Evolutionary conservation across 2,888 invertebrate species (phyloP), one percentile per base, ranked within the genome.

Genomic region (Candidula unifasciata): DNA sequence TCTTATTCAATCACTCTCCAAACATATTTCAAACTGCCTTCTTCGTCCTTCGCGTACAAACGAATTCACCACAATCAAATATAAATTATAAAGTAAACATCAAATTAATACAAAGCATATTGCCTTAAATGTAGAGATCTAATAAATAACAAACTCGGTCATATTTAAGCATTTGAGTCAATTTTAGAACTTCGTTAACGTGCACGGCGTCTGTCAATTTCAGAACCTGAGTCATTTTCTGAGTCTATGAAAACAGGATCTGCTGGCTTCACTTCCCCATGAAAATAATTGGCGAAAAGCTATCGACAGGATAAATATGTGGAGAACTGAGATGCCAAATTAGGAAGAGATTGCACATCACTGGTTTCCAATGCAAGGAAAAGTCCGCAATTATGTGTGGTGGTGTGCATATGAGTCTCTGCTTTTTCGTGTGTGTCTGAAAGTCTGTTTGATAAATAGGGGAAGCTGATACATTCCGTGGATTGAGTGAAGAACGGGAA

Each of bases 101-200:
- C 30, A 30, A 27, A 74, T 74, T 74, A 74, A 44, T 44, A 13
- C 44, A 44, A 44, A 44, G 13, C 44, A 44, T 44, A 44, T 13
- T 44, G 44, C 44, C 44, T 10, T 44, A 52, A 18, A 54, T 27
- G 54, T 24, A 5, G 30, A 54, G 54, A 74, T 16, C 18, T n/a
- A 27, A 18, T 18, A 33, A 54, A 74, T 27, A 54, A 18, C 54
- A 30, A 52, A 33, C 21, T 74, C 33, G 18, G 54, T 54, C 74
- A 52, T 5, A 54, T 74, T 54, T 54, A 54, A 52, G 52, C 30
- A 30, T 18, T 74, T 74, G 54, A 18, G 71, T n/a, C 37, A 71
- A 71, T 44, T 71, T 71, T 3, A 71, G 74, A 74, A 21, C 30
- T 74, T 74, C 74, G 54, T 27, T 54, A 54, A 52, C 52, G 52